These are phyloP conservation scores for Trissonchulus latispiculum DNA, from an alignment of 2,888 invertebrate genomes.

Conservation along the genomic window DNA sequence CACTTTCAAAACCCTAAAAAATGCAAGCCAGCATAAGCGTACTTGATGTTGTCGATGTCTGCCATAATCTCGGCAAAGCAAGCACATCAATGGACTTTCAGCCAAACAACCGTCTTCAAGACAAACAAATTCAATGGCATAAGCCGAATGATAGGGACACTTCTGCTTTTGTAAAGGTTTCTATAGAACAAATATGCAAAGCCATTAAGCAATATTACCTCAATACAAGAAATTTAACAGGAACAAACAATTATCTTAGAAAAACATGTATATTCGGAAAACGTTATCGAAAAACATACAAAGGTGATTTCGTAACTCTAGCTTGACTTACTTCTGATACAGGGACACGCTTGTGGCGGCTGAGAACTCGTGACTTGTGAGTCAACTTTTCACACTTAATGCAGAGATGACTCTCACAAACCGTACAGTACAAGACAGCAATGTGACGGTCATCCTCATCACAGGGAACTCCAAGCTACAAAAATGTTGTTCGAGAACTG, in stretches of 20 bases:
- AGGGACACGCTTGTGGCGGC: slow-evolving; percentile 52
- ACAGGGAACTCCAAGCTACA: slow-evolving; percentile 48
- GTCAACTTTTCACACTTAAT: slow-evolving; percentile 51
- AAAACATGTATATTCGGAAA: too few relatives aligned
- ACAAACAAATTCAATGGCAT: slow-evolving; percentile 54
- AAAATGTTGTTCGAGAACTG: too few relatives aligned
- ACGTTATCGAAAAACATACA: too few relatives aligned
- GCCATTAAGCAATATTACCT: too few relatives aligned
- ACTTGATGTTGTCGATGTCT: slow-evolving; percentile 42
- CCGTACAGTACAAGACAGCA: slow-evolving; percentile 53
- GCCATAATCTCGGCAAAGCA: slow-evolving; percentile 55
- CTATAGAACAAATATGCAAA: too few relatives aligned
- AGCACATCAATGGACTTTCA: slow-evolving; percentile 52
- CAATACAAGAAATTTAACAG: too few relatives aligned
- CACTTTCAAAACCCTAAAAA: too few relatives aligned
- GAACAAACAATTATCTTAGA: too few relatives aligned
- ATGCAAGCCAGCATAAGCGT: too few relatives aligned
- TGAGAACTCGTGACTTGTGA: slow-evolving; percentile 52
- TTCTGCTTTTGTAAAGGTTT: slow-evolving; percentile 53
- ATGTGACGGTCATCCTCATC: slow-evolving; percentile 53
- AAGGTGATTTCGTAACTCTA: too few relatives aligned
- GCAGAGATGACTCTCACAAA: slow-evolving; percentile 53
- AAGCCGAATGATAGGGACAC: slow-evolving; percentile 52
- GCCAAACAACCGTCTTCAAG: slow-evolving; percentile 52
- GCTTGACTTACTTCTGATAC: slow-evolving; percentile 46